Evolutionary conservation across 2,797 vertebrate species (phyloP).

Genomic region (Argentina silus): DNA sequence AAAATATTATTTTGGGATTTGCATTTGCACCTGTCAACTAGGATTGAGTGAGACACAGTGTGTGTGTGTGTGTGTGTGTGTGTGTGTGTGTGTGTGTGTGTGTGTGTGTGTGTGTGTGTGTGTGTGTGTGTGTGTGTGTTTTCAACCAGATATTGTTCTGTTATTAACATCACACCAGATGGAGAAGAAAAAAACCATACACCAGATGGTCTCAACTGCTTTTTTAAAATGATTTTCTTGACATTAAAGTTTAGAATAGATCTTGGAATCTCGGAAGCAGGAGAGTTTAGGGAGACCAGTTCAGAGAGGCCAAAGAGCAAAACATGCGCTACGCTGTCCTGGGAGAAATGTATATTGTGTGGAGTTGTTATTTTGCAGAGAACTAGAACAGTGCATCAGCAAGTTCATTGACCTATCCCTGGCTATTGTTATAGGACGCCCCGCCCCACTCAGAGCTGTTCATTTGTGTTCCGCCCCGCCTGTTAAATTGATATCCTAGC

Average conservation of each 20-base stretch:
- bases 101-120: no score
- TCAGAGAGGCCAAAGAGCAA: background rate
- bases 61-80: no score
- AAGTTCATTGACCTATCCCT: background rate
- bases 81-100: no score
- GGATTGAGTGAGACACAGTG: background rate
- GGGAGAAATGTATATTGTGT: no score
- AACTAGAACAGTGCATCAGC: background rate
- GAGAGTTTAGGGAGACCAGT: no score
- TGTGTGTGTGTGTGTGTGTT: no score
- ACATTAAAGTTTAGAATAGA: background rate
- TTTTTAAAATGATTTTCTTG: background rate
- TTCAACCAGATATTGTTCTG: no score
- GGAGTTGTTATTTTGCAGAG: background rate
- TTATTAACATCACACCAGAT: background rate
- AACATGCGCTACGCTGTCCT: background rate
- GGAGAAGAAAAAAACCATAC: background rate
- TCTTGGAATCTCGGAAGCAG: no score
- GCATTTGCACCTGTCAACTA: background rate
- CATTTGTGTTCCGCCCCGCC: conserved; percentile 32
- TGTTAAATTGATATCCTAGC: conserved; percentile 10
- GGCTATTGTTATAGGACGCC: background rate
- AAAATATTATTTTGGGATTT: background rate
- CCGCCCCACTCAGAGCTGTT: conserved; percentile 8
- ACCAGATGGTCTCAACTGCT: background rate